Evolutionary conservation across 2,888 invertebrate genomes (phyloP).

Genomic region (Spatulosminthurus flaviceps): DNA sequence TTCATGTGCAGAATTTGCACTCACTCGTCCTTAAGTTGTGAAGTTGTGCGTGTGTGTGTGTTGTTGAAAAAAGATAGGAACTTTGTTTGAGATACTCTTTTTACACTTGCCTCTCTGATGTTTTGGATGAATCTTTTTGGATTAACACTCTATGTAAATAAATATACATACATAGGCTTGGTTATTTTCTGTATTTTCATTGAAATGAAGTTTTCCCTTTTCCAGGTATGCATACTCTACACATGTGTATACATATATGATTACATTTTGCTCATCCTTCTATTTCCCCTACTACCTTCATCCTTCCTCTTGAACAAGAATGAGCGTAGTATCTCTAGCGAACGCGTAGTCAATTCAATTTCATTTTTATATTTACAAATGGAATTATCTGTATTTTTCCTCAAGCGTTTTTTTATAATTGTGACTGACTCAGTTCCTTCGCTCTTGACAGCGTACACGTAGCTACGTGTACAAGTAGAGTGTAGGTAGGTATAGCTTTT

Average conservation of each 20-base stretch:
- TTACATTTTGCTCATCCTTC: not conserved
- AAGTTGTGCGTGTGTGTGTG: too few species aligned
- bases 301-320: too few species aligned
- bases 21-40: too few species aligned
- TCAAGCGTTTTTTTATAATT: not conserved
- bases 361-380: conserved; percentile 34
- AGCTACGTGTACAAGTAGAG: too few species aligned
- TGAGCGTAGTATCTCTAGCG: not conserved
- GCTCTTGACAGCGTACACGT: too few species aligned
- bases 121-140: not conserved
- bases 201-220: conserved; percentile 30
- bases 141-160: not conserved
- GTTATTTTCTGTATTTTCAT: not conserved
- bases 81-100: not conserved
- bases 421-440: not conserved
- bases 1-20: too few species aligned
- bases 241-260: too few species aligned
- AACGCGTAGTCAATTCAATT: conserved; percentile 14
- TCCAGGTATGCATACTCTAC: not conserved
- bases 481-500: too few species aligned
- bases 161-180: not conserved
- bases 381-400: not conserved
- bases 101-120: not conserved
- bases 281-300: not conserved
- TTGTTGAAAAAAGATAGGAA: not conserved